A percentile compares a stretch with the other conserved stretches of the same genome.
These are phyloP conservation scores for Stylophora pistillata DNA, from an alignment of 64 coral and sea anemone genomes.

Conservation along the genomic window DNA sequence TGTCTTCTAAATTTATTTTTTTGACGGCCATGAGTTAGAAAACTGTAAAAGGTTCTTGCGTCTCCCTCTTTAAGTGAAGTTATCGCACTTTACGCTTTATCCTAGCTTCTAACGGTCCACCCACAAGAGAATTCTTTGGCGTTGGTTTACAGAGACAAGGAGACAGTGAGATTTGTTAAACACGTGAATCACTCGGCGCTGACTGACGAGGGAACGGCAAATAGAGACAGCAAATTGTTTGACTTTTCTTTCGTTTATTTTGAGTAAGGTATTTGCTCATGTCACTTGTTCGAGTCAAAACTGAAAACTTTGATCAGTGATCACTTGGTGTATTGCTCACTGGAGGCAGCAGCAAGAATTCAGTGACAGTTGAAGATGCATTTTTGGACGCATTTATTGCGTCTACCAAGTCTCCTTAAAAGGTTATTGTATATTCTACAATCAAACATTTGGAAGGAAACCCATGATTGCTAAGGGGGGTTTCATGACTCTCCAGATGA, in stretches of 20 bases:
- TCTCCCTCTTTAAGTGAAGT: neutral
- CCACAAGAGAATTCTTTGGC: conserved; percentile 91
- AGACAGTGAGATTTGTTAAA: conserved; percentile 93
- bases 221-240: conserved; percentile 57
- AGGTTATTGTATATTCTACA: neutral
- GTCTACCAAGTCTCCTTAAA: neutral
- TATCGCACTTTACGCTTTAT: conserved; percentile 11
- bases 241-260: conserved; percentile 88
- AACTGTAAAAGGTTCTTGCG: too few relatives aligned
- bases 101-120: conserved; percentile 84
- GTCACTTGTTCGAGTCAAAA: neutral
- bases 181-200: conserved; percentile 78
- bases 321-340: neutral
- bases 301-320: neutral
- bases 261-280: conserved; percentile 19
- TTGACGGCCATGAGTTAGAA: too few relatives aligned
- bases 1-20: too few relatives aligned
- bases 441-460: too few relatives aligned
- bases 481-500: too few relatives aligned
- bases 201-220: neutral
- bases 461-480: too few relatives aligned
- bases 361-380: neutral
- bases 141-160: conserved; percentile 91
- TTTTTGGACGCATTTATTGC: neutral
- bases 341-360: neutral